A percentile compares a stretch with the other conserved stretches of the same genome.
Evolutionary conservation across 2,888 invertebrate genomes (phyloP).

Genomic region (Neoaliturus tenellus): DNA sequence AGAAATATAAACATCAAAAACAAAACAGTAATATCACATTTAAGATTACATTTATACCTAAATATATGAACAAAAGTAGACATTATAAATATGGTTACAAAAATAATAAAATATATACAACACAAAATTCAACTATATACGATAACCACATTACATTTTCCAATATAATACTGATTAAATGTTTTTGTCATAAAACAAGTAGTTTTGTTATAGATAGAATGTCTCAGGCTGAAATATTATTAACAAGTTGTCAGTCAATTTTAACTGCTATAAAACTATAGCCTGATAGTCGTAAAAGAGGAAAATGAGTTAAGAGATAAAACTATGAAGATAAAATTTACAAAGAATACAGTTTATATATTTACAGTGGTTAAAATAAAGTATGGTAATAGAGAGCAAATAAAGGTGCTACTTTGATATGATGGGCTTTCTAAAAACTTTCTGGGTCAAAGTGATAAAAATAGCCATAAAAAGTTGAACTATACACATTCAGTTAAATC

Average conservation of each 20-base stretch:
- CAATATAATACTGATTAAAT: not conserved
- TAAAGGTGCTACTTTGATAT: not conserved
- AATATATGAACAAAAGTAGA: too few species aligned
- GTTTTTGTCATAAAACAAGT: too few species aligned
- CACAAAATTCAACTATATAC: not conserved
- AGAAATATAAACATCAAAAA: slow-evolving; percentile 48
- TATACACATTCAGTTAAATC: too few species aligned
- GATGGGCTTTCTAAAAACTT: not conserved
- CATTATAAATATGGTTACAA: not conserved
- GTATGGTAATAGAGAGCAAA: not conserved
- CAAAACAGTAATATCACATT: slow-evolving; percentile 49
- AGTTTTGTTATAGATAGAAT: too few species aligned
- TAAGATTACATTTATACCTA: not conserved
- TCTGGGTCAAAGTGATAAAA: too few species aligned
- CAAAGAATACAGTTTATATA: not conserved
- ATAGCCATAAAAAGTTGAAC: too few species aligned
- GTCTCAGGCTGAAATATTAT: too few species aligned
- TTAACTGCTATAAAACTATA: too few species aligned
- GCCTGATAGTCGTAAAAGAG: not conserved
- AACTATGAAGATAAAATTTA: not conserved
- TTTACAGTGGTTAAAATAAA: not conserved
- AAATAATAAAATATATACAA: slow-evolving; percentile 18
- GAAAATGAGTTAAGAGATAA: not conserved
- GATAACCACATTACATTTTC: not conserved
- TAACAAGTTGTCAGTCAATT: too few species aligned